Base-by-base conservation (phyloP, 2,888 invertebrate species). In the Busseola fusca region DNA sequence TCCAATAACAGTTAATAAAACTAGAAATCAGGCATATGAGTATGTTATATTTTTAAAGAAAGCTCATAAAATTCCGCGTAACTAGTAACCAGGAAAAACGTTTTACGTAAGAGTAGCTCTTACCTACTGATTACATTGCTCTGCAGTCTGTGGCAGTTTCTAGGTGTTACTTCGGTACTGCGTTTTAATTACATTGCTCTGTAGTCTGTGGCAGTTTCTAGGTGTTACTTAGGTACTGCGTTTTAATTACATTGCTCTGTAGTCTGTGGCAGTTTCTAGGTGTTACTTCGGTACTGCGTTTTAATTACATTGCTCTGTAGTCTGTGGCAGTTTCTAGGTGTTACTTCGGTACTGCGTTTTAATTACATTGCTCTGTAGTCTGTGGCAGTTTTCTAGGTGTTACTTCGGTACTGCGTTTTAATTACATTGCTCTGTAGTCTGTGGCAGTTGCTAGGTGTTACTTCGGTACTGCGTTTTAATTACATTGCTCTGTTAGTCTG, bases 51-150 rank as follows among this genome's bases (percentile, higher is more conserved):
- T 25, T 21, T 34, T 14, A 25, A 72, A 58, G 25, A 59, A 78
- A 64, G 48, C 1, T 27, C 18, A 42, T 50, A 62, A 40, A 30
- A 56, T 56, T 64, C 30, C 52, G 57, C 52, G 48, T 37, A 62
- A 37, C 60, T 34, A 25, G 69, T 45, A 40, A 27, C n/a, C 34
- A 64, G 59, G 52, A 37, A 66, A 69, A 67, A 48, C 40, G 10
- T 27, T 25, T 80, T 59, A 70, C 64, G 64, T 68, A 76, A 80
- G 64, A 42, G 60, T 74, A 21, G 74, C 45, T 30, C 14, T n/a
- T n/a, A 62, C n/a, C 37, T 58, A 80, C 63, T 40, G 69, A 59
- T 69, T 66, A 66, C 54, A 62, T 58, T 65, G 18, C n/a, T 30
- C 21, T 42, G 37, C 27, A 63, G 34, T 25, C 18, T 50, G 50